A percentile compares a stretch with the other conserved stretches of the same genome.
Conservation (phyloP, 2,113 vertebrate species). For the Cnemophilus loriae region DNA sequence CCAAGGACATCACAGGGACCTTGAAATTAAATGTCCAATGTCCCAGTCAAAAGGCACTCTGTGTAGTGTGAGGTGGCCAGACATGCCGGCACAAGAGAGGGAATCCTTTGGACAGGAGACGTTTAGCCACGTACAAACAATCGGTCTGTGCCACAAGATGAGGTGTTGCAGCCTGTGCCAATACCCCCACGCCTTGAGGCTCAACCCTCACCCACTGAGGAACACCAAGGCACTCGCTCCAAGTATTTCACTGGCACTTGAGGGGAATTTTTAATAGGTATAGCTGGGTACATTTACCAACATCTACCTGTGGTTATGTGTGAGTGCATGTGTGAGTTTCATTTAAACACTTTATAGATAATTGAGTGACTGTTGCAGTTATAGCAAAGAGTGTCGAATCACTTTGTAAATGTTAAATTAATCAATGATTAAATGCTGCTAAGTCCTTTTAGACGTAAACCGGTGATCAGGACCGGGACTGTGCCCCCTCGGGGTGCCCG, state of each 20-base stretch:
- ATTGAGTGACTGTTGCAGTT: background rate
- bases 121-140: accelerated
- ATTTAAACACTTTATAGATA: background rate
- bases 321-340: background rate
- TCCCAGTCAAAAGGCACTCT: constrained; percentile 59
- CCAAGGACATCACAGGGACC: constrained; percentile 79
- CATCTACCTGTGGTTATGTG: background rate
- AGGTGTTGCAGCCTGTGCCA: accelerated
- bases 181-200: accelerated
- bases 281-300: background rate
- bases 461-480: background rate
- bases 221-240: background rate
- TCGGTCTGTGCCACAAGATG: background rate
- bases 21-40: constrained; percentile 66
- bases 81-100: accelerated
- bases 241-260: background rate
- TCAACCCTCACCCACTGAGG: background rate
- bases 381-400: background rate
- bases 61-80: constrained; percentile 72
- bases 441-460: background rate
- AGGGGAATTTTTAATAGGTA: background rate
- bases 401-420: background rate
- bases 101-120: background rate
- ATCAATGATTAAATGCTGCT: background rate
- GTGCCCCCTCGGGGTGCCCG: background rate